Conservation (phyloP, 2,797 vertebrate genomes). For the Syngnathus rostellatus region DNA sequence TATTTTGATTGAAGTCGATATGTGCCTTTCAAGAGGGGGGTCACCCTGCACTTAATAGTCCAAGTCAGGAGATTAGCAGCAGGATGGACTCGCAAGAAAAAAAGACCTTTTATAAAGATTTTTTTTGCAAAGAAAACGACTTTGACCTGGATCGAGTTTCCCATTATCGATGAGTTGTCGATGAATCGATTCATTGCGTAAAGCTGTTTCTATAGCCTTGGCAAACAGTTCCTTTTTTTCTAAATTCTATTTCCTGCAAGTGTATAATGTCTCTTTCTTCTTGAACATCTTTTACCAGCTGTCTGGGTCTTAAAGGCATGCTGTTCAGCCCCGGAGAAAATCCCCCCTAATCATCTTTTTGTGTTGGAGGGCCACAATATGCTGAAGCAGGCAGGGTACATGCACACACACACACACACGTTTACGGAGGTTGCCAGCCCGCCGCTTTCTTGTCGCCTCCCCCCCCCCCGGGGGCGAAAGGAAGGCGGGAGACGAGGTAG, state of each 20-base stretch:
- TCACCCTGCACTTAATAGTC: neutral
- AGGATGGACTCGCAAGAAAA: neutral
- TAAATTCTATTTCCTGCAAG: constrained; percentile 39
- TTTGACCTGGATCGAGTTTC: neutral
- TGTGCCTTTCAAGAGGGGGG: constrained; percentile 1
- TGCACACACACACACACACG: constrained; percentile 26
- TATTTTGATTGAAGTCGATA: constrained; percentile 66
- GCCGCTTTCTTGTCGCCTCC: constrained; percentile 63
- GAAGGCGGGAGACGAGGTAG: constrained; percentile 31
- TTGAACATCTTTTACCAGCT: constrained; percentile 70
- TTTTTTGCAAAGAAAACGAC: neutral
- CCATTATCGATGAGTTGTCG: too few relatives aligned
- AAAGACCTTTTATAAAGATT: neutral
- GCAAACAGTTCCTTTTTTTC: constrained; percentile 42
- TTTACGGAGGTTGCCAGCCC: constrained; percentile 47
- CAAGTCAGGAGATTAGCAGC: neutral
- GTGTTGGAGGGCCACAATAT: constrained; percentile 74
- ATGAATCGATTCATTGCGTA: too few relatives aligned
- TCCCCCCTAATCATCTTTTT: constrained; percentile 75
- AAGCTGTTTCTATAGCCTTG: constrained; percentile 22
- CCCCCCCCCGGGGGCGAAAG: constrained; percentile 41
- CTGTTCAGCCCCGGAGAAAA: constrained; percentile 68
- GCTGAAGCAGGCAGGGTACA: constrained; percentile 67
- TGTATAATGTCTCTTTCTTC: constrained; percentile 54
- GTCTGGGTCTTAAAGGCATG: constrained; percentile 73